Evolutionary conservation across 2,888 invertebrate species (phyloP).

Genomic region (Hydraecia micacea): DNA sequence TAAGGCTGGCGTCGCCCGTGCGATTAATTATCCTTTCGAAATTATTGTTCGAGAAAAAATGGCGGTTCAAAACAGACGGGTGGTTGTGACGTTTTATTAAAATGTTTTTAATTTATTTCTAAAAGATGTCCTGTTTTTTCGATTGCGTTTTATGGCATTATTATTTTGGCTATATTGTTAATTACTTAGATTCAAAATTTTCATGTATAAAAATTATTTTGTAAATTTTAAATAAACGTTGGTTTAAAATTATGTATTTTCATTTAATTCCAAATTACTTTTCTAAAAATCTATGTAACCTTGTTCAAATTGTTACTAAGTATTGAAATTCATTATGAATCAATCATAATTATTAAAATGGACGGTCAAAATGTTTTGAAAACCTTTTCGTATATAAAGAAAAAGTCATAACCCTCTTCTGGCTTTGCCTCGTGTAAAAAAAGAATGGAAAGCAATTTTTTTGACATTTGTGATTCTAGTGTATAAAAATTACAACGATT

Average conservation of each 20-base stretch:
- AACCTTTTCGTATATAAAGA: not conserved
- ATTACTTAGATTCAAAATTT: not conserved
- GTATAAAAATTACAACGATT: not conserved
- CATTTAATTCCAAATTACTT: slow-evolving; percentile 21
- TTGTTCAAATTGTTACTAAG: not conserved
- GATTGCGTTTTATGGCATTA: not conserved
- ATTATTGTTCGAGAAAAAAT: slow-evolving; percentile 77
- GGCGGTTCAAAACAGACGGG: slow-evolving; percentile 40
- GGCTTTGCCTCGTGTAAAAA: not conserved
- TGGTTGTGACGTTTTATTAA: slow-evolving; percentile 41
- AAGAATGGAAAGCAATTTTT: not conserved
- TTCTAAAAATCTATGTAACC: too few species aligned
- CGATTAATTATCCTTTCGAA: slow-evolving; percentile 88
- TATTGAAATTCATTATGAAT: not conserved
- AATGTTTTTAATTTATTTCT: slow-evolving; percentile 20
- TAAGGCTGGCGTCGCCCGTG: slow-evolving; percentile 83
- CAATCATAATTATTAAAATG: not conserved
- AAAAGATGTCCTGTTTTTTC: not conserved
- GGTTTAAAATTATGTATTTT: slow-evolving; percentile 21
- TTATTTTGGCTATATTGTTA: not conserved
- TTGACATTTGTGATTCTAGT: not conserved
- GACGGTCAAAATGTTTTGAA: not conserved
- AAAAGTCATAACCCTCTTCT: not conserved
- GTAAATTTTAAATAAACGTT: slow-evolving; percentile 35
- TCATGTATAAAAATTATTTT: not conserved